Evolutionary conservation across 1,140 invertebrate genomes (phyloP).

Genomic region (Heliconius congener): DNA sequence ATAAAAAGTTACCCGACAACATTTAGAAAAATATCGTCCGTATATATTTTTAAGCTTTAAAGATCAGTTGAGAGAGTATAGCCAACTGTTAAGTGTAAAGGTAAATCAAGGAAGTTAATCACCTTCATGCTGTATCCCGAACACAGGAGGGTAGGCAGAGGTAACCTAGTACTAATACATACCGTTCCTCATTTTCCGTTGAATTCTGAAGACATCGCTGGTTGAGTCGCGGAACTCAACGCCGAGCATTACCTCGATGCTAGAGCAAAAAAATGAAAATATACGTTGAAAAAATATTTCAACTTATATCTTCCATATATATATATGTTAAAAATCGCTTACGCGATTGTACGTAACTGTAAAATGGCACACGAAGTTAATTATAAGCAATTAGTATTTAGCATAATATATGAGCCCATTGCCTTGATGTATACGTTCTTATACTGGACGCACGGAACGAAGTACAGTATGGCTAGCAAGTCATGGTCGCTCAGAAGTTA

Average conservation of each 20-base stretch:
- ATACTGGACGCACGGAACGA: background rate
- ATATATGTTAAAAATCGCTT: constrained; percentile 4
- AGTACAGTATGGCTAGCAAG: background rate
- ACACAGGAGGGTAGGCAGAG: too few relatives aligned
- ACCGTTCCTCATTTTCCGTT: too few relatives aligned
- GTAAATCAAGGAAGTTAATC: background rate
- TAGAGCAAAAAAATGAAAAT: too few relatives aligned
- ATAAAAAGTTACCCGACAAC: background rate
- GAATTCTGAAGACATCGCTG: too few relatives aligned
- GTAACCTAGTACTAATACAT: too few relatives aligned
- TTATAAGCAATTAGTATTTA: constrained; percentile 15
- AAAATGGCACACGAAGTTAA: constrained; percentile 13
- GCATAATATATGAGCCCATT: constrained; percentile 16
- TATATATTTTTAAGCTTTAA: background rate
- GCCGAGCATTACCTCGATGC: too few relatives aligned
- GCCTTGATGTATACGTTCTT: background rate
- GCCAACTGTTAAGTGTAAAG: background rate
- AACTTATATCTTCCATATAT: too few relatives aligned
- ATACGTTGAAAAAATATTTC: too few relatives aligned
- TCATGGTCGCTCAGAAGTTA: too few relatives aligned
- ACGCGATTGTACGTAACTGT: constrained; percentile 6
- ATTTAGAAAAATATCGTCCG: background rate
- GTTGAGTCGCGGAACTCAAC: too few relatives aligned
- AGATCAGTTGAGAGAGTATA: background rate
- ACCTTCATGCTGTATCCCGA: too few relatives aligned